Percentiles rank a stretch among this genome's conserved stretches.
phyloP scores from a whole-genome alignment of 1,140 invertebrate species.

The Aphelenchoides fujianensis region DNA sequence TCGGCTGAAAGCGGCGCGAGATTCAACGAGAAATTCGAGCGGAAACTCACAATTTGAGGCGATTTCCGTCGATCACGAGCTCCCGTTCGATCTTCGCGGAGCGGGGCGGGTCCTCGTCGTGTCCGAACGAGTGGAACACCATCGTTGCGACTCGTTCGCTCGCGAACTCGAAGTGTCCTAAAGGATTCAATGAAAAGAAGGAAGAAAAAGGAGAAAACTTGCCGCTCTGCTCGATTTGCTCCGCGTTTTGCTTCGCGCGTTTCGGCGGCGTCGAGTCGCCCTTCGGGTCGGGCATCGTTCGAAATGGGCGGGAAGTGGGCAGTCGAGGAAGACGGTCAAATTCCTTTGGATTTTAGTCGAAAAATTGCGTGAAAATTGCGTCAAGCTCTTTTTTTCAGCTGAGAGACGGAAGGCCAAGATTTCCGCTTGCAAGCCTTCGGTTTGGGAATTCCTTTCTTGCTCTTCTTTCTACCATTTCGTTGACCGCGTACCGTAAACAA shows the following conservation, averaged over 20 bases:
- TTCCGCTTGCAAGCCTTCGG: too few species aligned
- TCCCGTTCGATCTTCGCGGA: background rate
- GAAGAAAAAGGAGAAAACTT: background rate
- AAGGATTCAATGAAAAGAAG: background rate
- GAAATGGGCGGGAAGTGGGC: background rate
- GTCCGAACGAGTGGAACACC: background rate
- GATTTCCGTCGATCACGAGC: background rate
- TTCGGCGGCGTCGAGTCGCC: background rate
- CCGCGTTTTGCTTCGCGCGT: background rate
- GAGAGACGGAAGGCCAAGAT: too few species aligned
- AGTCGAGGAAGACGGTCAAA: background rate
- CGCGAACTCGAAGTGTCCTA: slow-evolving; percentile 10
- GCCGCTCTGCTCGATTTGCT: background rate
- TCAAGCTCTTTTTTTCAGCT: too few species aligned
- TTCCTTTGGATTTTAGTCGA: too few species aligned
- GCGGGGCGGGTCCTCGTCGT: slow-evolving; percentile 2
- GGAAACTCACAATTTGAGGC: slow-evolving; percentile 8
- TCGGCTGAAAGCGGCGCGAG: background rate
- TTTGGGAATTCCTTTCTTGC: too few species aligned
- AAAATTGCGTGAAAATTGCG: too few species aligned
- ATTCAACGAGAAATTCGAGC: too few species aligned
- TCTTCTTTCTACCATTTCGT: too few species aligned
- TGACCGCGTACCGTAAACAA: too few species aligned
- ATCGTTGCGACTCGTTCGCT: background rate
- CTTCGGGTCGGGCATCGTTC: background rate